Percentiles rank a stretch among this genome's conserved stretches.
These are phyloP conservation scores for Drosophila suzukii DNA, from an alignment of 1,140 invertebrate species.

Conservation along the genomic window DNA sequence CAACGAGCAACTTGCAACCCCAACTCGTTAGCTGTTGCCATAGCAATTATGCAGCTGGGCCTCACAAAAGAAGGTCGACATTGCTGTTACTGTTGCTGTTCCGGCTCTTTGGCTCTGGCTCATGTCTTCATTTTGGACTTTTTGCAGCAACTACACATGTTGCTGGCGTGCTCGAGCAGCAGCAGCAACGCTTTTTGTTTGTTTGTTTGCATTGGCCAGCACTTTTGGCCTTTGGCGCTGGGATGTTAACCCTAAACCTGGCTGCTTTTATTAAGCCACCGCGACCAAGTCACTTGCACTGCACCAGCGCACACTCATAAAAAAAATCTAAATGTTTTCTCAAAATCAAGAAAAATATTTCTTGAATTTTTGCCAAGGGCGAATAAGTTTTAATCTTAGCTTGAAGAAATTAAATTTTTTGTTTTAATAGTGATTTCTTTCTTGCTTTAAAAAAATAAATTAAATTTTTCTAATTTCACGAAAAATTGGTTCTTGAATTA, in stretches of 20 bases:
- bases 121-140: conserved; percentile 78
- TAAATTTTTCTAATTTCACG: too few relatives aligned
- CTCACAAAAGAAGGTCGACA: conserved; percentile 76
- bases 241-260: conserved; percentile 67
- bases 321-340: too few relatives aligned
- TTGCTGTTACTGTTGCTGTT: conserved; percentile 35
- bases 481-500: too few relatives aligned
- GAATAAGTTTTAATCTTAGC: too few relatives aligned
- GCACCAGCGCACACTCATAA: conserved; percentile 18
- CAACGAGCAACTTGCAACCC: conserved; percentile 22
- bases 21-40: conserved; percentile 71
- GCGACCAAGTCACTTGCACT: conserved; percentile 64
- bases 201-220: conserved; percentile 76
- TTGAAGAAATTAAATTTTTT: too few relatives aligned
- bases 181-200: conserved; percentile 53
- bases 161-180: conserved; percentile 59
- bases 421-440: too few relatives aligned
- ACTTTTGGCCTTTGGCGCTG: conserved; percentile 81
- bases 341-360: too few relatives aligned
- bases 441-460: too few relatives aligned
- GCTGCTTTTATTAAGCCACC: conserved; percentile 77
- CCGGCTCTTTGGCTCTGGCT: conserved; percentile 39
- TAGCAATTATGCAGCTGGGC: conserved; percentile 77
- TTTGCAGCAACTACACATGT: conserved; percentile 67
- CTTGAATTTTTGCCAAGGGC: too few relatives aligned